A percentile compares a stretch with the other conserved stretches of the same genome.
Evolutionary conservation across 2,797 vertebrate genomes (phyloP).

Genomic region (Anguilla megastoma): DNA sequence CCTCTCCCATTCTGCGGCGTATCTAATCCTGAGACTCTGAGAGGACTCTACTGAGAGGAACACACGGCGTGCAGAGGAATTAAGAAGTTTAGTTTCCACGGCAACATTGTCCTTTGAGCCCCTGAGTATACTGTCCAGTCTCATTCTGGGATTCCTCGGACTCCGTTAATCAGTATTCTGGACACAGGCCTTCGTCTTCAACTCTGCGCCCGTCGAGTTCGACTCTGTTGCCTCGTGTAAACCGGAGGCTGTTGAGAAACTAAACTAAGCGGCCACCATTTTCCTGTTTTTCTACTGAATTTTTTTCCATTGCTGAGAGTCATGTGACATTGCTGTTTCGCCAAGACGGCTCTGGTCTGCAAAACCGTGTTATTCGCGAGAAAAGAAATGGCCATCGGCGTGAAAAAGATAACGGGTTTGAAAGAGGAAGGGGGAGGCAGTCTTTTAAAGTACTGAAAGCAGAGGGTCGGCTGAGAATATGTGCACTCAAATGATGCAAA

Average conservation of each 20-base stretch:
- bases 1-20: background rate
- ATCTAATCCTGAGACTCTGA: background rate
- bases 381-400: background rate
- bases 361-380: background rate
- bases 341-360: background rate
- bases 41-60: background rate
- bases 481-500: background rate
- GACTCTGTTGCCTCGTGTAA: conserved; percentile 47
- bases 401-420: background rate
- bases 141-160: background rate
- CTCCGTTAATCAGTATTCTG: background rate
- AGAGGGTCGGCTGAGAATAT: background rate
- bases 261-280: background rate
- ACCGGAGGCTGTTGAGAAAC: conserved; percentile 12
- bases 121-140: background rate
- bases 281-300: background rate
- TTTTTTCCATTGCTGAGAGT: background rate
- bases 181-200: background rate
- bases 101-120: conserved; percentile 36
- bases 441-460: background rate
- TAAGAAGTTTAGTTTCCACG: conserved; percentile 49
- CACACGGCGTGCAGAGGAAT: conserved; percentile 47
- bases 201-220: background rate
- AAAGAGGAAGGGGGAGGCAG: background rate
- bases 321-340: background rate